A percentile compares a stretch with the other conserved stretches of the same genome.
Evolutionary conservation across 2,797 vertebrate genomes (phyloP).

Genomic region (Botia kubotai): DNA sequence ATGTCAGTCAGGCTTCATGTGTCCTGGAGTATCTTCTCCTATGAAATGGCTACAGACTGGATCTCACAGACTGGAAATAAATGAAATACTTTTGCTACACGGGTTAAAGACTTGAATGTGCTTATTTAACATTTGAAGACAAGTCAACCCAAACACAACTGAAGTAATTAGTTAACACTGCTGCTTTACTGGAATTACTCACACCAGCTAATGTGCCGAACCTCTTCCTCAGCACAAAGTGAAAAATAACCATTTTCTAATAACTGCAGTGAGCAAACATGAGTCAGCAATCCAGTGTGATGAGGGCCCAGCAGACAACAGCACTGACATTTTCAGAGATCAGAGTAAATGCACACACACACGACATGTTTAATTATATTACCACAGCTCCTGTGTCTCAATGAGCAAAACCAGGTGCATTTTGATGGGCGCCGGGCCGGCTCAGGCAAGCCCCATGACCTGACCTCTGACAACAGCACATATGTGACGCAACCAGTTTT

Average conservation of each 20-base stretch:
- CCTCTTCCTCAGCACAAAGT: slow-evolving; percentile 26
- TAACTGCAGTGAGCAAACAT: slow-evolving; percentile 29
- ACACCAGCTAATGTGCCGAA: slow-evolving; percentile 28
- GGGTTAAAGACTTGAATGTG: slow-evolving; percentile 10
- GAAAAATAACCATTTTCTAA: slow-evolving; percentile 21
- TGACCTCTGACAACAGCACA: slow-evolving; percentile 75
- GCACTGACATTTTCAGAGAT: slow-evolving; percentile 1
- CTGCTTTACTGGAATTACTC: slow-evolving; percentile 17
- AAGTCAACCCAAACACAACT: slow-evolving; percentile 23
- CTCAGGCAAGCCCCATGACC: slow-evolving; percentile 57
- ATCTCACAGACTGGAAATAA: no score
- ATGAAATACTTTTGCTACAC: not conserved
- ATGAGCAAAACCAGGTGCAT: slow-evolving; percentile 66
- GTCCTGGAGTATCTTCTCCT: slow-evolving; percentile 7
- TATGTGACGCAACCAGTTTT: slow-evolving; percentile 37
- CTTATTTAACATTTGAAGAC: slow-evolving; percentile 22
- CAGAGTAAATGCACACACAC: not conserved
- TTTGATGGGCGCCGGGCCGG: slow-evolving; percentile 65
- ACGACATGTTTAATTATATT: slow-evolving; percentile 23
- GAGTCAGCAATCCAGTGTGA: slow-evolving; percentile 21
- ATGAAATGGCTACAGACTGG: slow-evolving; percentile 2
- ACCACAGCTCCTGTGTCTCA: slow-evolving; percentile 61
- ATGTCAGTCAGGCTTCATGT: slow-evolving; percentile 50
- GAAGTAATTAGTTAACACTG: slow-evolving; percentile 33
- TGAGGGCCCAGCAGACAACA: slow-evolving; percentile 7